Base-by-base conservation (phyloP, 2,113 vertebrate species). In the Rana temporaria region DNA sequence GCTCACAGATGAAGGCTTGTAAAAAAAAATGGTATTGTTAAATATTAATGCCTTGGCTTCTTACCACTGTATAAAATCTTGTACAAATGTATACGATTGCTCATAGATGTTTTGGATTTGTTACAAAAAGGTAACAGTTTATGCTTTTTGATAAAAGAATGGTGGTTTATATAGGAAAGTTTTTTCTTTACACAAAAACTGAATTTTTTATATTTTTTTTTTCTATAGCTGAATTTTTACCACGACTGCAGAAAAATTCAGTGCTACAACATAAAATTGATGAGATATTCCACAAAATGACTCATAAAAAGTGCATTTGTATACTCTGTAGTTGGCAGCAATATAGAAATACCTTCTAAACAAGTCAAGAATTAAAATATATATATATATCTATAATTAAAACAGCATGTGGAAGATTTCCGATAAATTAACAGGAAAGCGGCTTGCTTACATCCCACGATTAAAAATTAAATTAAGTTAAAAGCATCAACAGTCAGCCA, bases 401-500 rank as follows among this genome's bases (percentile, higher is more conserved):
- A 85, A 90, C 90, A 93, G 92, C 91, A 92, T 93, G 89, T 90
- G 83, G 81, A 88, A 91, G 88, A 78, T 86, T 85, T 84, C 84
- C 81, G 87, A 81, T 84, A 82, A 84, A 79, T 82, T 48, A 84
- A 84, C 63, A 76, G 62, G 70, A 65, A 74, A 59, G 62, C 71
- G 88, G 78, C 81, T 72, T 91, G 84, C 86, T 85, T 80, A 24
- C 75, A 88, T 87, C 62, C 53, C 56, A 81, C 20, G 84, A 79
- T 75, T 85, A 32, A 66, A 59, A 73, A 73, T 7, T 55, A 59
- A 62, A 24, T 34, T 85, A 84, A 79, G 85, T 69, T 82, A 87
- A 65, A 85, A 87, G 42, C 42, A 12, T 98, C 94, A 99, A 90
- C 93, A 97, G 88, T 99, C 98, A 56, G 98, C 98, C 96, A 99